Percentiles rank a stretch among this genome's conserved stretches.
These are phyloP conservation scores for Bombus impatiens DNA, from an alignment of 1,140 invertebrate species.

Conservation along the genomic window DNA sequence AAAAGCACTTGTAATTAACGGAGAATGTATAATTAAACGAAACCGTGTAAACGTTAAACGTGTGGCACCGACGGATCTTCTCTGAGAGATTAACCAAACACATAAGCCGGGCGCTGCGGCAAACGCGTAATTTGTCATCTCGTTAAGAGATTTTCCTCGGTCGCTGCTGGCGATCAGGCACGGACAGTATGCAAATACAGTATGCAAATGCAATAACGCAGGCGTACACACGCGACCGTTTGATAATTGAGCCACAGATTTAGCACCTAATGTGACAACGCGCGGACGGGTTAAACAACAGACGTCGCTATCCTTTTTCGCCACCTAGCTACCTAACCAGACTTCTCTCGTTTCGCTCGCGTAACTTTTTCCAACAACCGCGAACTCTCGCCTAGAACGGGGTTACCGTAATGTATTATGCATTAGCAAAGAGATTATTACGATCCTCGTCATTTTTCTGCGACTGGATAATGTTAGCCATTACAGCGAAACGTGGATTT, in stretches of 20 bases:
- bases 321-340: background rate
- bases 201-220: conserved; percentile 27
- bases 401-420: conserved; percentile 40
- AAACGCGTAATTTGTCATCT: conserved; percentile 10
- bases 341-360: background rate
- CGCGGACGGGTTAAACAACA: background rate
- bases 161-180: background rate
- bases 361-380: background rate
- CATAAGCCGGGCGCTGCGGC: background rate
- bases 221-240: background rate
- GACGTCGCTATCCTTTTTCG: background rate
- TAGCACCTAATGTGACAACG: conserved; percentile 53
- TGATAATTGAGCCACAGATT: conserved; percentile 57
- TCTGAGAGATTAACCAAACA: background rate
- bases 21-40: background rate
- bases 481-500: conserved; percentile 39
- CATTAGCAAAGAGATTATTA: conserved; percentile 46
- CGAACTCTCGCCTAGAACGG: background rate
- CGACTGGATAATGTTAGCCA: conserved; percentile 26
- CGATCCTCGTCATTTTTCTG: conserved; percentile 38
- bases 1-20: background rate
- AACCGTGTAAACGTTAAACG: background rate
- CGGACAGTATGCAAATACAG: conserved; percentile 14
- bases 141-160: conserved; percentile 22
- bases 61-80: background rate